A percentile compares a stretch with the other conserved stretches of the same genome.
These are phyloP conservation scores for Bucco capensis DNA, from an alignment of 2,113 vertebrate genomes.

Conservation along the genomic window DNA sequence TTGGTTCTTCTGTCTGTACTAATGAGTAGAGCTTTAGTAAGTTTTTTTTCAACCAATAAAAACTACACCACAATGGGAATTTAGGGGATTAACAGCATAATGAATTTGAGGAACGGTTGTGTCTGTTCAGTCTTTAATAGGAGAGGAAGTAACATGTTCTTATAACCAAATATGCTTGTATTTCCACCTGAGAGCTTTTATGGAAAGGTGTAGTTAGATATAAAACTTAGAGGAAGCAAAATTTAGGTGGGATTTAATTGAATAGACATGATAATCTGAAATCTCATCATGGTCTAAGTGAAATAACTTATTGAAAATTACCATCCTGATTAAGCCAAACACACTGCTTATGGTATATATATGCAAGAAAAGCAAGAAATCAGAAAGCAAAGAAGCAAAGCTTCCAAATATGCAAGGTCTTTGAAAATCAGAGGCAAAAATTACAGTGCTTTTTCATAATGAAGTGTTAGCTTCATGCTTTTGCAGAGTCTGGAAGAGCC, in stretches of 20 bases:
- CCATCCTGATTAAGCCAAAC: background rate
- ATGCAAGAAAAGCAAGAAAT: background rate
- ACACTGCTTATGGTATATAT: background rate
- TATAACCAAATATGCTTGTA: background rate
- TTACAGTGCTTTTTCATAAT: background rate
- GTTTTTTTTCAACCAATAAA: slow-evolving; percentile 31
- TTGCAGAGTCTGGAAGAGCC: background rate
- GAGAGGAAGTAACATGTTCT: background rate
- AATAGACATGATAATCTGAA: background rate
- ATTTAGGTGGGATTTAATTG: background rate
- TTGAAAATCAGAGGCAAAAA: background rate
- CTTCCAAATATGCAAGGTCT: background rate
- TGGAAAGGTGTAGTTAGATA: background rate
- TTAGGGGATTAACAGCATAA: background rate
- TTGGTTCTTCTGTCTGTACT: background rate
- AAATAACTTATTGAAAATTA: background rate
- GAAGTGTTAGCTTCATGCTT: background rate
- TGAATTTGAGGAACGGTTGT: background rate
- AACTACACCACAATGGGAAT: background rate
- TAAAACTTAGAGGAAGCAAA: background rate
- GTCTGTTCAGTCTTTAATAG: background rate
- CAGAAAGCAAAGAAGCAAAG: background rate
- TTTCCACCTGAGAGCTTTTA: slow-evolving; percentile 1
- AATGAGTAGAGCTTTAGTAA: background rate
- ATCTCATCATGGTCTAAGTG: background rate